Evolutionary conservation across 2,797 vertebrate genomes (phyloP).

Genomic region (Intellagama lesueurii): DNA sequence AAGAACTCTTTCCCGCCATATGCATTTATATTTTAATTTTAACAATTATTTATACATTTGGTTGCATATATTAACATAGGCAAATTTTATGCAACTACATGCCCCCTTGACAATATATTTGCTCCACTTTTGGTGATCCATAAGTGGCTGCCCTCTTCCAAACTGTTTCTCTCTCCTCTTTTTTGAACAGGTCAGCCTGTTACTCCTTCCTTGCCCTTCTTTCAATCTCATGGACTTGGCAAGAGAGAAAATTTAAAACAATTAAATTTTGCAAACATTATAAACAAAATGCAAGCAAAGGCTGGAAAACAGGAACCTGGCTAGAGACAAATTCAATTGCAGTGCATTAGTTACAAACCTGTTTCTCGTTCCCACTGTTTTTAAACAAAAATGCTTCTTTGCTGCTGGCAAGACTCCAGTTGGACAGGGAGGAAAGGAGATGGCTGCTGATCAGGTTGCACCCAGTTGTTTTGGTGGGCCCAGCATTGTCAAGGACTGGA

Average conservation of each 20-base stretch:
- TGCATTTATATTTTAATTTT: not conserved
- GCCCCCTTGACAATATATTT: not conserved
- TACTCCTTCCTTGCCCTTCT: not conserved
- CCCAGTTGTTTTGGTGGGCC: no score
- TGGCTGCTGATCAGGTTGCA: not conserved
- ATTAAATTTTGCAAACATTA: not conserved
- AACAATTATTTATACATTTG: not conserved
- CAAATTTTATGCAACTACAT: not conserved
- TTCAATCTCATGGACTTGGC: not conserved
- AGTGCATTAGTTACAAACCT: not conserved
- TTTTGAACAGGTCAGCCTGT: not conserved
- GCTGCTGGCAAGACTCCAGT: constrained; percentile 22
- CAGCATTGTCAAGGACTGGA: not conserved
- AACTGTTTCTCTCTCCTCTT: not conserved
- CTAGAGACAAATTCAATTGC: constrained; percentile 42
- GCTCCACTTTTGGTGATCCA: not conserved
- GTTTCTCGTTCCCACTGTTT: not conserved
- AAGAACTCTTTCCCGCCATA: not conserved
- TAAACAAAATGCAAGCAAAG: constrained; percentile 40
- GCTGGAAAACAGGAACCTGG: constrained; percentile 54
- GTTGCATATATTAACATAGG: not conserved
- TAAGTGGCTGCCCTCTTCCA: not conserved
- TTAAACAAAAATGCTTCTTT: fast-evolving
- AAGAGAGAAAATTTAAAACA: not conserved
- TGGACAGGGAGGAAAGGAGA: not conserved